Percentiles rank a stretch among this genome's conserved stretches.
These are phyloP conservation scores for Mesembrinibis cayennensis DNA, from an alignment of 2,113 vertebrate species.

Conservation along the genomic window DNA sequence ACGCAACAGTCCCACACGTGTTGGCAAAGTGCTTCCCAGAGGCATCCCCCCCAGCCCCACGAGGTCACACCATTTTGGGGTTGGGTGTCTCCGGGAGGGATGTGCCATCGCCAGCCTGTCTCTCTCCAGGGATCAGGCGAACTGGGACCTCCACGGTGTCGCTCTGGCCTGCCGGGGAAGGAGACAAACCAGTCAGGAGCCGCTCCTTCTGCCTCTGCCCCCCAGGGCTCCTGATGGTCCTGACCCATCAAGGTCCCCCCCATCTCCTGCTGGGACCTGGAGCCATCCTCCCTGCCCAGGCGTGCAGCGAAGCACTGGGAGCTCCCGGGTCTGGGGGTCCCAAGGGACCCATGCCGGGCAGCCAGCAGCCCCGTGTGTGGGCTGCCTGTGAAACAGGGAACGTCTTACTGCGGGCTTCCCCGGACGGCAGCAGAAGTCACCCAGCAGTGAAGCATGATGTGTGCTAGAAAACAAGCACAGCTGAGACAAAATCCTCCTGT, in stretches of 20 bases:
- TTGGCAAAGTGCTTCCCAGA: neutral
- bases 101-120: slow-evolving; percentile 95
- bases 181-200: neutral
- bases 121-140: slow-evolving; percentile 89
- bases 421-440: neutral
- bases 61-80: slow-evolving; percentile 84
- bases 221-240: fast-evolving
- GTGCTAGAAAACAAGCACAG: neutral
- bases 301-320: neutral
- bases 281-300: neutral
- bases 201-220: neutral
- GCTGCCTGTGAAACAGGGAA: neutral
- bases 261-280: fast-evolving
- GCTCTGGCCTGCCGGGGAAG: slow-evolving; percentile 64
- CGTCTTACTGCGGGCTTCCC: neutral
- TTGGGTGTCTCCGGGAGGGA: slow-evolving; percentile 97
- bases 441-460: fast-evolving
- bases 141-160: slow-evolving; percentile 83
- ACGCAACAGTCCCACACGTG: fast-evolving
- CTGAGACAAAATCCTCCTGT: neutral
- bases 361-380: fast-evolving
- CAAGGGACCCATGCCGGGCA: fast-evolving
- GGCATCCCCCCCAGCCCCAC: neutral
- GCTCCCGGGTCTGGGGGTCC: fast-evolving
- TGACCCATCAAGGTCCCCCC: neutral